Conservation (phyloP, 2,113 vertebrate genomes). For the Lamprologus tigripictilis region DNA sequence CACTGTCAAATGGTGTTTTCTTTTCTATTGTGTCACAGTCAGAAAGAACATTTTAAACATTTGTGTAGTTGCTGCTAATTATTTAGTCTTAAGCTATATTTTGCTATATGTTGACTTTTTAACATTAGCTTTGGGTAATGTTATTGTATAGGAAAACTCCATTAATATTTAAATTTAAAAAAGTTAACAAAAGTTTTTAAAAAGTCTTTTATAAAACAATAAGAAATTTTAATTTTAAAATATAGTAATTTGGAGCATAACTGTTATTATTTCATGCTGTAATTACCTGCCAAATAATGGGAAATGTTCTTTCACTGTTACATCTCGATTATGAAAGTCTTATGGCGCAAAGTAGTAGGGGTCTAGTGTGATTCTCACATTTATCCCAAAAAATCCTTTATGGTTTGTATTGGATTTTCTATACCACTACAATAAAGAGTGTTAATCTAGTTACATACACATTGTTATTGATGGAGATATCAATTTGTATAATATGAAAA, state of each 20-base stretch:
- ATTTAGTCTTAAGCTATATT: background rate
- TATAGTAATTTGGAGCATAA: background rate
- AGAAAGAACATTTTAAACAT: background rate
- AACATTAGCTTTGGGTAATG: background rate
- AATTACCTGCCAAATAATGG: background rate
- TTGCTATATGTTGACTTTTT: background rate
- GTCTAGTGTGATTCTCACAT: background rate
- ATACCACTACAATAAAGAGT: background rate
- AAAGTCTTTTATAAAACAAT: background rate
- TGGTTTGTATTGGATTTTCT: background rate
- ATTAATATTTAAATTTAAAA: background rate
- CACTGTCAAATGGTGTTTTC: background rate
- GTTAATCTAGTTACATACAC: background rate
- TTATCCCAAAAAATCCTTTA: background rate
- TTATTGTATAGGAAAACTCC: background rate
- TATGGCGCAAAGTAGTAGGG: background rate
- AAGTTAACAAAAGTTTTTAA: background rate
- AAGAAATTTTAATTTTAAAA: background rate
- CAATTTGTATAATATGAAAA: background rate
- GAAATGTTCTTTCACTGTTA: conserved; percentile 28
- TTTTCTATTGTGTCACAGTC: background rate
- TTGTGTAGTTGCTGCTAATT: background rate
- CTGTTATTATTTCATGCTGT: background rate
- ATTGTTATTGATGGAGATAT: conserved; percentile 16
- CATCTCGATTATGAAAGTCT: background rate